Evolutionary conservation across 2,113 vertebrate species (phyloP).

Genomic region (Aegithalos caudatus): DNA sequence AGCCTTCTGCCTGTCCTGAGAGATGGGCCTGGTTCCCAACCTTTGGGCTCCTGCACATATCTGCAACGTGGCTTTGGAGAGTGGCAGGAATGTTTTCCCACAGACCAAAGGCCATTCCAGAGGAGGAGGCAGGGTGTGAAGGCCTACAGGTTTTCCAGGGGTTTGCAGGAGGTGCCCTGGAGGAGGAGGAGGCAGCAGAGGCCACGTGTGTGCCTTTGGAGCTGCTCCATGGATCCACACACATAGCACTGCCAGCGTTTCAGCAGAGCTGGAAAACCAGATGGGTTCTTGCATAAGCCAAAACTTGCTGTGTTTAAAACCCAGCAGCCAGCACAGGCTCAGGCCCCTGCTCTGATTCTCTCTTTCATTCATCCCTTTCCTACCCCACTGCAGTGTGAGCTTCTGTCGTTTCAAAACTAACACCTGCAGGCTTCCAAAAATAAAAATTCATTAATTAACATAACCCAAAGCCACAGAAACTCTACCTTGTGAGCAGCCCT

Average conservation of each 20-base stretch:
- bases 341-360: background rate
- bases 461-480: conserved; percentile 65
- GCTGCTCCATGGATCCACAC: background rate
- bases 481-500: background rate
- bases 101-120: background rate
- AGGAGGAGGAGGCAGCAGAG: background rate
- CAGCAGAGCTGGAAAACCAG: background rate
- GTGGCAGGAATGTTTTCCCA: background rate
- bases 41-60: background rate
- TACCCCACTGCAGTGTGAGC: background rate
- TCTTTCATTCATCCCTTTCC: background rate
- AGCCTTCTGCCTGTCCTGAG: background rate
- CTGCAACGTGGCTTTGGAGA: background rate
- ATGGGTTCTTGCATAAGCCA: background rate
- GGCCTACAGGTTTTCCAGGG: background rate
- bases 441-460: background rate
- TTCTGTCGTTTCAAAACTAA: conserved; percentile 69
- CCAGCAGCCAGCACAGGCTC: background rate
- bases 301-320: background rate
- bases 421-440: conserved; percentile 67
- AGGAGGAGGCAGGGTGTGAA: background rate
- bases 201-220: background rate
- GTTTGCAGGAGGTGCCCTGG: background rate
- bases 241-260: background rate
- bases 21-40: fast-evolving